These are phyloP conservation scores for Catostylus mosaicus DNA, from an alignment of 30 jellyfish, hydroid and myxozoan genomes.

Conservation along the genomic window DNA sequence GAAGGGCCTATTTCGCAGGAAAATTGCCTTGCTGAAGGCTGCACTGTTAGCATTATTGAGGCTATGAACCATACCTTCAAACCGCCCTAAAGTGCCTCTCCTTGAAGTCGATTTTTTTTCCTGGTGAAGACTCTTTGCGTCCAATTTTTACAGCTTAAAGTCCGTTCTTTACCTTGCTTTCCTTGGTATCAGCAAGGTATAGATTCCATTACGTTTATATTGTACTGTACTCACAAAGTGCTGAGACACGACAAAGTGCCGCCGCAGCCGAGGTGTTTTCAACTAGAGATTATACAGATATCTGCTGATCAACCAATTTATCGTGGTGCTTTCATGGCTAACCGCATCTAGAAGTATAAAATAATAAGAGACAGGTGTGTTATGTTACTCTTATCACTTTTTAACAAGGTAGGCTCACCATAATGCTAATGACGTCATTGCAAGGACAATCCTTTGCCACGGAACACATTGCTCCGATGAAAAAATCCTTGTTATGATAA, in stretches of 20 bases:
- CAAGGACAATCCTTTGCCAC: no score
- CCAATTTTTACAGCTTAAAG: no score
- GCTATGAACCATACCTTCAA: no score
- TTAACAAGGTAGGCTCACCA: not conserved
- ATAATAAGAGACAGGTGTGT: conserved; percentile 25
- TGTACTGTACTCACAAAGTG: conserved; percentile 10
- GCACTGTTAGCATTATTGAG: no score
- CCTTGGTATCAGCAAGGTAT: not conserved
- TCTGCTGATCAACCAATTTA: conserved; percentile 50
- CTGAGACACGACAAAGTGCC: conserved; percentile 43
- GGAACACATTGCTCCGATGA: no score
- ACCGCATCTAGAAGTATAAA: conserved; percentile 40
- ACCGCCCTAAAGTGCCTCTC: no score
- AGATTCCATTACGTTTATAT: conserved; percentile 47
- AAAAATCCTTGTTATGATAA: no score
- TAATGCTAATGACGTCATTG: not conserved
- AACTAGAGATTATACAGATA: conserved; percentile 34
- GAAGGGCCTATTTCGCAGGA: no score
- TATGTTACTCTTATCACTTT: conserved; percentile 7
- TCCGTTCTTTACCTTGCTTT: not conserved
- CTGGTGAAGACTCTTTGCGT: no score
- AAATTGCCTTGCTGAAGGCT: no score
- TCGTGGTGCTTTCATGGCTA: conserved; percentile 41
- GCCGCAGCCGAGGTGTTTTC: conserved; percentile 49
- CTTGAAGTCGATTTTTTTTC: no score